Evolutionary conservation across 2,888 invertebrate species (phyloP).

Genomic region (Sarcophaga variegata): DNA sequence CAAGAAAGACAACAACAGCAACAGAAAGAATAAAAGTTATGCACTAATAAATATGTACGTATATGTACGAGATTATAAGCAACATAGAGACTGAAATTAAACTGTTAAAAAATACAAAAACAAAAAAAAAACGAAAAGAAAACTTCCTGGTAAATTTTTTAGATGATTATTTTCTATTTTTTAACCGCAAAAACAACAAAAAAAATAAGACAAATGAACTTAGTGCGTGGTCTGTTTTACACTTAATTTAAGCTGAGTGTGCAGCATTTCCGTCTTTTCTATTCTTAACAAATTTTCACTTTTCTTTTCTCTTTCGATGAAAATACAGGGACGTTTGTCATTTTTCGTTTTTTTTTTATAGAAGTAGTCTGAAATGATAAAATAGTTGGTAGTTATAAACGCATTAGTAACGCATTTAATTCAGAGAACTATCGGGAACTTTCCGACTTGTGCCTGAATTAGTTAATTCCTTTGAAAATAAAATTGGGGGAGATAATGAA

Average conservation of each 20-base stretch:
- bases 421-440: too few relatives aligned
- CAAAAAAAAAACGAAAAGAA: constrained; percentile 22
- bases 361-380: too few relatives aligned
- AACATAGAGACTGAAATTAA: constrained; percentile 40
- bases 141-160: constrained; percentile 62
- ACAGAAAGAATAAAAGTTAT: constrained; percentile 33
- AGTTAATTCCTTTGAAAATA: too few relatives aligned
- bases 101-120: constrained; percentile 37
- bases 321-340: constrained; percentile 15
- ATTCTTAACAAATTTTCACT: constrained; percentile 65
- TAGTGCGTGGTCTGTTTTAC: constrained; percentile 79
- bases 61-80: neutral
- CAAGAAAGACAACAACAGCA: constrained; percentile 41
- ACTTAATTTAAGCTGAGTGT: constrained; percentile 77
- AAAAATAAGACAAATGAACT: constrained; percentile 78
- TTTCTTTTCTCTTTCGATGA: constrained; percentile 44
- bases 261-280: constrained; percentile 55
- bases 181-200: constrained; percentile 4
- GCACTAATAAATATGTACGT: constrained; percentile 65
- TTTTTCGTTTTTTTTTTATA: neutral
- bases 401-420: too few relatives aligned
- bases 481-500: too few relatives aligned
- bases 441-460: too few relatives aligned
- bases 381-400: too few relatives aligned
- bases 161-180: constrained; percentile 56